Percentiles rank a stretch among this genome's conserved stretches.
These are phyloP conservation scores for Lepidurus couesii DNA, from an alignment of 1,140 invertebrate species.

Conservation along the genomic window DNA sequence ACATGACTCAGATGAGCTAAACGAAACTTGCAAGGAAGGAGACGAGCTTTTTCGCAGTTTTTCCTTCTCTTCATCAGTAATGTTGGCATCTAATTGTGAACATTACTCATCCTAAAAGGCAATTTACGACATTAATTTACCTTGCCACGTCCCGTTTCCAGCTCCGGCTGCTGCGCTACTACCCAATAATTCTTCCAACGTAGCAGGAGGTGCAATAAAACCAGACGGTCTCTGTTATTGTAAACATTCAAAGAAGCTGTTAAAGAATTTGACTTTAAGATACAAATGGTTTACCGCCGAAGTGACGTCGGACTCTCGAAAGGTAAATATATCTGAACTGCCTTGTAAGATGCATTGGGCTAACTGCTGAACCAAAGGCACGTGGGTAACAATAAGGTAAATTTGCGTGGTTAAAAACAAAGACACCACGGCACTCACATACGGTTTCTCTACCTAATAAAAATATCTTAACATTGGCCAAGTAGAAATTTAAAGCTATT, in stretches of 20 bases:
- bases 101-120: neutral
- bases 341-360: slow-evolving; percentile 82
- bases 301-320: neutral
- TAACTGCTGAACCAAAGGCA: slow-evolving; percentile 77
- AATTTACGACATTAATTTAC: neutral
- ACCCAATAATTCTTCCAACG: neutral
- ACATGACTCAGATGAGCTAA: neutral
- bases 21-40: slow-evolving; percentile 35
- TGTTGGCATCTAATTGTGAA: slow-evolving; percentile 53
- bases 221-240: neutral
- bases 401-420: slow-evolving; percentile 91
- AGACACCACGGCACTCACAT: slow-evolving; percentile 80
- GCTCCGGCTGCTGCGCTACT: neutral
- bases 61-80: slow-evolving; percentile 88
- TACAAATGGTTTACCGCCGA: neutral
- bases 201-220: neutral
- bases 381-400: slow-evolving; percentile 87
- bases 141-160: slow-evolving; percentile 20
- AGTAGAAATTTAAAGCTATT: neutral
- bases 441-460: slow-evolving; percentile 46
- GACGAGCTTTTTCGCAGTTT: slow-evolving; percentile 43
- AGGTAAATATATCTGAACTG: slow-evolving; percentile 36
- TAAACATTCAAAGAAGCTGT: too few species aligned
- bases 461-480: neutral
- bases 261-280: neutral